A percentile compares a stretch with the other conserved stretches of the same genome.
phyloP scores from a whole-genome alignment of 2,888 invertebrate species.

The Nasonovia ribisnigri region DNA sequence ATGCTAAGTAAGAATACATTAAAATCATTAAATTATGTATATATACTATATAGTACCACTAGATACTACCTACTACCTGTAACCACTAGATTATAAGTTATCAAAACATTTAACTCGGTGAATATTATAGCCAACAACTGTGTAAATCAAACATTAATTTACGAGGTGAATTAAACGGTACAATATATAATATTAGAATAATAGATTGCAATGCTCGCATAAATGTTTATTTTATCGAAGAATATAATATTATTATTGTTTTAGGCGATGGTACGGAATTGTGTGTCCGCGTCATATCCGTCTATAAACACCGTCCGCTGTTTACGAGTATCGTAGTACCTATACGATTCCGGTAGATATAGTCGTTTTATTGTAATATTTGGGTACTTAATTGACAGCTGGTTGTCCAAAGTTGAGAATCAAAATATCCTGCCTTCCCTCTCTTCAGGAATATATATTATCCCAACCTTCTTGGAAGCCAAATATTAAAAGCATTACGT shows the following conservation, averaged over 20 bases:
- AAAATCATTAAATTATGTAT: not conserved
- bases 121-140: not conserved
- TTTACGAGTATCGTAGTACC: too few species aligned
- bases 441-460: not conserved
- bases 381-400: not conserved
- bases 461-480: not conserved
- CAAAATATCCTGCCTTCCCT: not conserved
- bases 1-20: not conserved
- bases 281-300: not conserved
- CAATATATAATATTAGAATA: not conserved
- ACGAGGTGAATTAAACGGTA: not conserved
- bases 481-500: not conserved
- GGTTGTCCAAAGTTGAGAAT: not conserved
- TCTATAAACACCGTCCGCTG: not conserved
- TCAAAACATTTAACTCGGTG: not conserved
- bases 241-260: conserved; percentile 19
- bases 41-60: not conserved
- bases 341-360: not conserved
- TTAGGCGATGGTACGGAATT: not conserved
- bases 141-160: not conserved
- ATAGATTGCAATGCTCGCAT: not conserved
- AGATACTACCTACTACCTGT: too few species aligned
- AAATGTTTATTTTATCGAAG: not conserved
- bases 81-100: not conserved
- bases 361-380: not conserved